phyloP scores from a whole-genome alignment of 2,888 invertebrate species.

The Philaethria dido region DNA sequence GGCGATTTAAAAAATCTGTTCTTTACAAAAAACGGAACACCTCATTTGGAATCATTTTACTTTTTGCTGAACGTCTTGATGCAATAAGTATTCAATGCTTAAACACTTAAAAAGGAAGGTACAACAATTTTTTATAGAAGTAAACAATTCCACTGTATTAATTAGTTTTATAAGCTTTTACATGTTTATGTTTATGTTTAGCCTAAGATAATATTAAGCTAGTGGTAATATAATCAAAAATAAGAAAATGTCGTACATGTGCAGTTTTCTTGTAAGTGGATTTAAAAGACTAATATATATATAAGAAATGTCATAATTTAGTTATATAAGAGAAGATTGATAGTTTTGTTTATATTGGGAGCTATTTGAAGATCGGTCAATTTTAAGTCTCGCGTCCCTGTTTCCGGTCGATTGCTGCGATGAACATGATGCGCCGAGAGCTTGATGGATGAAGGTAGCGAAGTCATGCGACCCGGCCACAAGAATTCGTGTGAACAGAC shows the following conservation, averaged over 20 bases:
- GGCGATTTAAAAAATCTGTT: slow-evolving; percentile 18
- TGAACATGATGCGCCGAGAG: slow-evolving; percentile 79
- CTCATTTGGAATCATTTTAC: slow-evolving; percentile 7
- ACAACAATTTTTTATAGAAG: background rate
- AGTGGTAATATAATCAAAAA: background rate
- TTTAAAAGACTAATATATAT: background rate
- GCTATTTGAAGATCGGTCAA: slow-evolving; percentile 55
- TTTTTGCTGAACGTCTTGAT: background rate
- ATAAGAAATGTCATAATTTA: slow-evolving; percentile 12
- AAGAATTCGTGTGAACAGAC: slow-evolving; percentile 64
- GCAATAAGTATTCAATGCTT: background rate
- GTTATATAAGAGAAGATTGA: slow-evolving; percentile 47
- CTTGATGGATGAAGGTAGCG: slow-evolving; percentile 80
- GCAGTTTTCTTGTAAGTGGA: background rate
- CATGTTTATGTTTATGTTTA: too few species aligned
- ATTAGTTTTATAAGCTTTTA: background rate
- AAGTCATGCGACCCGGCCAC: slow-evolving; percentile 70
- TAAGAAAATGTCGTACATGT: background rate
- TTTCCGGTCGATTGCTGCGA: slow-evolving; percentile 76
- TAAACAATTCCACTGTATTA: background rate
- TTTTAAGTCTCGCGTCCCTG: slow-evolving; percentile 63
- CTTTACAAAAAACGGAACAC: background rate
- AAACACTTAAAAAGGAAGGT: background rate
- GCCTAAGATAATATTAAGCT: too few species aligned
- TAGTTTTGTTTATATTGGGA: slow-evolving; percentile 47